Evolutionary conservation across 2,113 vertebrate species (phyloP), one percentile per base, ranked within the genome.

Genomic region (Balaeniceps rex): DNA sequence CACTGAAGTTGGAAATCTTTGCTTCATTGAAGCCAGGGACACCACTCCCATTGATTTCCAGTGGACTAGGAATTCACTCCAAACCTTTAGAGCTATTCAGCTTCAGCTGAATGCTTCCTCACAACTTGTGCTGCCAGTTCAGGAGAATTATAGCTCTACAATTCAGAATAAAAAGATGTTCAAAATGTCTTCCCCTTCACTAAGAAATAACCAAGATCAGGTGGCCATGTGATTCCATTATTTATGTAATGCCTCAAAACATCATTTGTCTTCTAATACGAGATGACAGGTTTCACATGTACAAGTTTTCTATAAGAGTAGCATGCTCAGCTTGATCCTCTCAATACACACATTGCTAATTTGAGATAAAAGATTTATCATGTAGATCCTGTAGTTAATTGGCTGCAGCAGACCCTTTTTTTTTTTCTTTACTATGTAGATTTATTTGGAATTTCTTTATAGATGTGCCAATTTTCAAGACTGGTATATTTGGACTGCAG

Each of bases 121-220:
- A 36, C 42, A 86, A 28, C 54, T 88, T 65, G 31, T 63, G 49
- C 88, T 83, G 85, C 85, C 82, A 83, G 82, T 81, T 88, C 52
- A 68, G 83, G 47, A 95, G 61, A 90, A 92, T 91, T 96, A 92
- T 33, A 96, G 96, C 68, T 94, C 88, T 76, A 70, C 72, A 96
- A 74, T 78, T 95, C 85, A 93, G 36, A 90, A 92, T 88, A 95
- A 93, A 97, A 90, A 79, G 91, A 91, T 88, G 57, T 81, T 93
- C 58, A 3, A 92, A 92, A 96, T 84, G 29, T 52, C 84, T 77
- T 91, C 93, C 64, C 89, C 97, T 97, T 96, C 87, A 92, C 88
- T 96, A 97, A 83, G 97, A 97, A 98, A 94, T 94, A 97, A 97
- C 87, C 88, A 69, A 57, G 96, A 98, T 95, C 97, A 98, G 96